Conservation (phyloP, 2,113 vertebrate species). For the Geothlypis trichas region DNA sequence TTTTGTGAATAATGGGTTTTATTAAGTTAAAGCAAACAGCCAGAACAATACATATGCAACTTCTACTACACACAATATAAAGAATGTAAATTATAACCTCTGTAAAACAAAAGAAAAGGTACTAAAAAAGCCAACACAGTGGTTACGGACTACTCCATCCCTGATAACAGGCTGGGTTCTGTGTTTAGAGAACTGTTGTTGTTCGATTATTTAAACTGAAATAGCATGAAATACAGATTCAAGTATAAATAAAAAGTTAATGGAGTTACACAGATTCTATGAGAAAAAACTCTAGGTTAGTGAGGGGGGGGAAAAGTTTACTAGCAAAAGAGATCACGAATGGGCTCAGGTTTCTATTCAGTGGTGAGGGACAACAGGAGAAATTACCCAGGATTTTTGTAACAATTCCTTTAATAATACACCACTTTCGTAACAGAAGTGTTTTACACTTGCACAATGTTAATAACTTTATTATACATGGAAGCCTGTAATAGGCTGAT, state of each 20-base stretch:
- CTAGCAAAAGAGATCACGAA: constrained; percentile 58
- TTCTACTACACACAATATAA: constrained; percentile 81
- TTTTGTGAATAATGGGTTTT: constrained; percentile 80
- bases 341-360: constrained; percentile 49
- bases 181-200: constrained; percentile 28
- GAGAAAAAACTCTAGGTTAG: constrained; percentile 65
- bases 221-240: constrained; percentile 60
- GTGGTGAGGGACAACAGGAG: constrained; percentile 63
- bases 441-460: constrained; percentile 83
- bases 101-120: constrained; percentile 68
- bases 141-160: constrained; percentile 69
- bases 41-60: constrained; percentile 81
- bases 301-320: background rate
- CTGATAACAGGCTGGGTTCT: constrained; percentile 50
- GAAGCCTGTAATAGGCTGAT: constrained; percentile 79
- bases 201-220: constrained; percentile 59
- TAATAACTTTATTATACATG: constrained; percentile 83
- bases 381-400: constrained; percentile 75
- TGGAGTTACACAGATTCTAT: constrained; percentile 66
- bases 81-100: constrained; percentile 78
- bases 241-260: constrained; percentile 67
- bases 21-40: constrained; percentile 84
- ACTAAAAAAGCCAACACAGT: constrained; percentile 71
- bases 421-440: constrained; percentile 82
- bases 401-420: constrained; percentile 77